phyloP scores from a whole-genome alignment of 2,888 invertebrate genomes.

The Limnephilus marmoratus region DNA sequence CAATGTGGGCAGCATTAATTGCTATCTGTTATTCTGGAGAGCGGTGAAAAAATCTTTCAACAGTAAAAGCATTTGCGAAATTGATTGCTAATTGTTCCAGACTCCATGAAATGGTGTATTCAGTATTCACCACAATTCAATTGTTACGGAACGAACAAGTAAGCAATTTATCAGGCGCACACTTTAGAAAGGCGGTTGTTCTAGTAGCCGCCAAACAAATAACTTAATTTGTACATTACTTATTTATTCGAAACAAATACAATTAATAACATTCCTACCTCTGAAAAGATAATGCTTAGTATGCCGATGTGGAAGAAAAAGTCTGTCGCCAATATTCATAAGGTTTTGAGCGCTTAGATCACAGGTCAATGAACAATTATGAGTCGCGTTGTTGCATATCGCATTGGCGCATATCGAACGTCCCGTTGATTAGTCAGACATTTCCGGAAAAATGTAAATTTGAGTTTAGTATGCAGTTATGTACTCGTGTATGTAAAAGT shows the following conservation, averaged over 20 bases:
- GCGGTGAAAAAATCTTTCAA: neutral
- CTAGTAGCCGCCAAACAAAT: constrained; percentile 50
- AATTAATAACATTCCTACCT: constrained; percentile 59
- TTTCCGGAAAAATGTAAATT: no score
- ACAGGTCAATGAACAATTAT: no score
- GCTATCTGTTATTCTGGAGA: neutral
- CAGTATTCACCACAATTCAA: neutral
- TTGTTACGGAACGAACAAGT: constrained; percentile 44
- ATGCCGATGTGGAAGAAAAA: neutral
- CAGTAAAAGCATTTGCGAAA: neutral
- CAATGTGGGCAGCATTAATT: neutral
- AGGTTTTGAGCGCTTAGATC: neutral
- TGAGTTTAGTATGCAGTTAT: no score
- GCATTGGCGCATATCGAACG: no score
- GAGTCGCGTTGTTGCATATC: no score
- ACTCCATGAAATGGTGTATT: constrained; percentile 18
- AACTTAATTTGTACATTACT: constrained; percentile 64
- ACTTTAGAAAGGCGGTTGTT: constrained; percentile 43
- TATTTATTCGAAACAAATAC: constrained; percentile 64
- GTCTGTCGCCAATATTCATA: neutral
- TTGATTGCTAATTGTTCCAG: constrained; percentile 14
- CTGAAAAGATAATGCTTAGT: neutral
- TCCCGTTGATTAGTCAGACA: no score
- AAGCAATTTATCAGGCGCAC: constrained; percentile 50
- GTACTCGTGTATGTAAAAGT: no score